A percentile compares a stretch with the other conserved stretches of the same genome.
Evolutionary conservation across 1,140 invertebrate species (phyloP).

Genomic region (Heliconius hermathena): DNA sequence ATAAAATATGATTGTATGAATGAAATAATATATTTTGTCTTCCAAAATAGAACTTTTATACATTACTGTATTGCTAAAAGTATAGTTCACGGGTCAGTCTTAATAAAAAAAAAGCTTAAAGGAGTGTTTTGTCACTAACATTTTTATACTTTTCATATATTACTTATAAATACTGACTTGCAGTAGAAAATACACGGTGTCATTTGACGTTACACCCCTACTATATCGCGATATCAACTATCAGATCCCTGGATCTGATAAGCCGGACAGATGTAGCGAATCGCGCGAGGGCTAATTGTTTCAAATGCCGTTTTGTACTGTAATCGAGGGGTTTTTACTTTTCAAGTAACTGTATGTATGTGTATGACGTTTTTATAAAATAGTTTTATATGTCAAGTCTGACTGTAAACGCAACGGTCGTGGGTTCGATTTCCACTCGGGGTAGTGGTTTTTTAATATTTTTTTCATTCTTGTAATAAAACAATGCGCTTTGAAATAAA

Average conservation of each 20-base stretch:
- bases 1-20: background rate
- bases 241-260: background rate
- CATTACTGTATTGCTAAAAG: too few species aligned
- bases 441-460: background rate
- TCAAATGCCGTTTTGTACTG: slow-evolving; percentile 19
- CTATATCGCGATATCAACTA: background rate
- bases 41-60: too few species aligned
- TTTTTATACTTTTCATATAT: too few species aligned
- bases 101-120: too few species aligned
- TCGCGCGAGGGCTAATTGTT: slow-evolving; percentile 19
- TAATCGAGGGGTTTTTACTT: background rate
- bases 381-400: too few species aligned
- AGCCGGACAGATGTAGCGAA: slow-evolving; percentile 19
- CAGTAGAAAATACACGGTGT: background rate
- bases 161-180: background rate
- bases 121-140: background rate
- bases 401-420: background rate
- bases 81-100: too few species aligned
- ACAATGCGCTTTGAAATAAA: too few species aligned
- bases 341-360: background rate
- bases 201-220: background rate
- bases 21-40: background rate
- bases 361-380: background rate
- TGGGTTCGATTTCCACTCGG: background rate
- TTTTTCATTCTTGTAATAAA: background rate